phyloP scores from a whole-genome alignment of 2,113 vertebrate genomes.

The Pampusana beccarii region DNA sequence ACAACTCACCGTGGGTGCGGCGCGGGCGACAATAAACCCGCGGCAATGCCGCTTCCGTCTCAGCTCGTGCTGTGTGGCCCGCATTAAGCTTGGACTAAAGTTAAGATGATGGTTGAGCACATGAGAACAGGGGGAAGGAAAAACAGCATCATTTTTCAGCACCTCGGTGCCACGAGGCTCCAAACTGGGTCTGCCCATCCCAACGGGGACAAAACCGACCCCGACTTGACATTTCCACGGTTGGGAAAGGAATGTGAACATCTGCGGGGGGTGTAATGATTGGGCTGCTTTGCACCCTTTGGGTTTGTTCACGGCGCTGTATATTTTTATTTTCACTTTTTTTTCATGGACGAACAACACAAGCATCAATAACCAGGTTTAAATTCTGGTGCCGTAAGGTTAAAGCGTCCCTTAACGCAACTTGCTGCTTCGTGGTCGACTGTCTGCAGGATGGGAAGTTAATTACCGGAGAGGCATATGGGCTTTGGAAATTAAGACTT shows the following conservation, averaged over 20 bases:
- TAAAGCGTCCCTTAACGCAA: neutral
- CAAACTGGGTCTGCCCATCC: neutral
- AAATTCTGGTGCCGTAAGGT: neutral
- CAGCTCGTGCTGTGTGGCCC: too few relatives aligned
- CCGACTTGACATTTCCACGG: neutral
- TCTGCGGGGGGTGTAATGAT: neutral
- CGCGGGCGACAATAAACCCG: neutral
- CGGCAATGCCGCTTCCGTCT: neutral
- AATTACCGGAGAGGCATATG: too few relatives aligned
- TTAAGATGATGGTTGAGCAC: neutral
- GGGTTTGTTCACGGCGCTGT: neutral
- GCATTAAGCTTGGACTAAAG: rapidly evolving
- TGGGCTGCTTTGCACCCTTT: neutral
- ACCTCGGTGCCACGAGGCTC: neutral
- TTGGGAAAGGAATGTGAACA: neutral
- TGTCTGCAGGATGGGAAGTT: neutral
- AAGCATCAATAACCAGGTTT: rapidly evolving
- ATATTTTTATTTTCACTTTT: neutral
- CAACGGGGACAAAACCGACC: neutral
- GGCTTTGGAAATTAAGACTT: neutral
- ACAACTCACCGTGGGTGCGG: neutral
- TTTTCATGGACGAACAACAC: neutral
- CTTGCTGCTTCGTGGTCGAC: neutral
- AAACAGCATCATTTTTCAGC: neutral
- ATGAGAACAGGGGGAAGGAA: neutral